Conservation (phyloP, 1,140 invertebrate species). For the Patella vulgata region DNA sequence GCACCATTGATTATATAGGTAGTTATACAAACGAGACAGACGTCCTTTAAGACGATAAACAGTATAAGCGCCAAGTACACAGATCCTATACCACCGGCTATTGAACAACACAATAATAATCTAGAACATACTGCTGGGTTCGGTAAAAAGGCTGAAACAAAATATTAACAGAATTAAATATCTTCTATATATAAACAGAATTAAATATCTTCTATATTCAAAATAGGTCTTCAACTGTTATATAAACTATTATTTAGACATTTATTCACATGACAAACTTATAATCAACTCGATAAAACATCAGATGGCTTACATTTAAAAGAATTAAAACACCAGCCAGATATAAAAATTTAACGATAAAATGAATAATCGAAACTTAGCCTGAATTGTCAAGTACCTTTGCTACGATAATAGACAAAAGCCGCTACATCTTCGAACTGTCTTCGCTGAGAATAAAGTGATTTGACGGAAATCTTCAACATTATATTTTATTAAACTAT, state of each 20-base stretch:
- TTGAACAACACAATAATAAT: constrained; percentile 24
- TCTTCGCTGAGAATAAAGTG: too few relatives aligned
- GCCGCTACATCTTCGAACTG: neutral
- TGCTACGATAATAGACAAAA: too few relatives aligned
- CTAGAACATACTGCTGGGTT: neutral
- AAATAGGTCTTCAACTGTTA: too few relatives aligned
- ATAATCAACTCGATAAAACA: too few relatives aligned
- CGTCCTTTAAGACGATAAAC: constrained; percentile 76
- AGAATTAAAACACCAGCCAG: neutral
- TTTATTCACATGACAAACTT: too few relatives aligned
- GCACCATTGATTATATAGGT: constrained; percentile 80
- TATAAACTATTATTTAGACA: too few relatives aligned
- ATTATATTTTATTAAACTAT: too few relatives aligned
- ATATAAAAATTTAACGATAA: too few relatives aligned
- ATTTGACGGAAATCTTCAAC: too few relatives aligned
- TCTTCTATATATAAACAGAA: neutral
- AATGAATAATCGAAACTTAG: too few relatives aligned
- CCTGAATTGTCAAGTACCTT: too few relatives aligned
- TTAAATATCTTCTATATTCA: neutral
- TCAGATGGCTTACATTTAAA: neutral
- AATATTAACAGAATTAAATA: neutral
- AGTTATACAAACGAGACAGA: constrained; percentile 83
- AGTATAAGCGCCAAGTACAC: constrained; percentile 82
- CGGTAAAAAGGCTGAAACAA: constrained; percentile 28
- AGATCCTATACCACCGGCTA: constrained; percentile 66